Percentiles rank a stretch among this genome's conserved stretches.
Conservation (phyloP, 1,140 invertebrate species). For the Bactericera cockerelli region DNA sequence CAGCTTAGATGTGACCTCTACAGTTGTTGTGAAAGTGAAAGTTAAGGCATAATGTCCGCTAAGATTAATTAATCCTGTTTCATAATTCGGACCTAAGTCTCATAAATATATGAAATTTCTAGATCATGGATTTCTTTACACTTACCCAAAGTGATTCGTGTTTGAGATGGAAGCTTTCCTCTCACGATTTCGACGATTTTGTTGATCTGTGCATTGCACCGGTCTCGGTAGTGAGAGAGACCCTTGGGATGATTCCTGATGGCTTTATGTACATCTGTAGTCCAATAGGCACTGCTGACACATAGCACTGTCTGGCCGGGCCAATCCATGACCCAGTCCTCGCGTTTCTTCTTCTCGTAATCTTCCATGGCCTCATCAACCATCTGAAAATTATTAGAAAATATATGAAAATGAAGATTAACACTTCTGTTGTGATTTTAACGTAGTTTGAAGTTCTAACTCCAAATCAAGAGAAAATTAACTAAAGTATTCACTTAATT, state of each 20-base stretch:
- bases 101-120: too few relatives aligned
- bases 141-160: slow-evolving; percentile 72
- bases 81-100: too few relatives aligned
- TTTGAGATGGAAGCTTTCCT: slow-evolving; percentile 71
- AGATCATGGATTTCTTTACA: too few relatives aligned
- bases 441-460: too few relatives aligned
- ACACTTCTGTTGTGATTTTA: too few relatives aligned
- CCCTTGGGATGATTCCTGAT: slow-evolving; percentile 38
- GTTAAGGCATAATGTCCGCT: too few relatives aligned
- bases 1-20: too few relatives aligned
- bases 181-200: slow-evolving; percentile 76
- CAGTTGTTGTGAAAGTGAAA: too few relatives aligned
- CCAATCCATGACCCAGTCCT: slow-evolving; percentile 75
- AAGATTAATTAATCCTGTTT: too few relatives aligned
- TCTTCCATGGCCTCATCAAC: slow-evolving; percentile 39
- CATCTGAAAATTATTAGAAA: slow-evolving; percentile 26
- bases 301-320: slow-evolving; percentile 78
- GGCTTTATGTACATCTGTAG: slow-evolving; percentile 59
- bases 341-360: slow-evolving; percentile 45
- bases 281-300: slow-evolving; percentile 80
- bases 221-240: slow-evolving; percentile 37
- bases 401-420: background rate
- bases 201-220: slow-evolving; percentile 53
- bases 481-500: too few relatives aligned
- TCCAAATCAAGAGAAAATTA: too few relatives aligned